Base-by-base conservation (phyloP, 2,113 vertebrate genomes). In the Arvicanthis niloticus region DNA sequence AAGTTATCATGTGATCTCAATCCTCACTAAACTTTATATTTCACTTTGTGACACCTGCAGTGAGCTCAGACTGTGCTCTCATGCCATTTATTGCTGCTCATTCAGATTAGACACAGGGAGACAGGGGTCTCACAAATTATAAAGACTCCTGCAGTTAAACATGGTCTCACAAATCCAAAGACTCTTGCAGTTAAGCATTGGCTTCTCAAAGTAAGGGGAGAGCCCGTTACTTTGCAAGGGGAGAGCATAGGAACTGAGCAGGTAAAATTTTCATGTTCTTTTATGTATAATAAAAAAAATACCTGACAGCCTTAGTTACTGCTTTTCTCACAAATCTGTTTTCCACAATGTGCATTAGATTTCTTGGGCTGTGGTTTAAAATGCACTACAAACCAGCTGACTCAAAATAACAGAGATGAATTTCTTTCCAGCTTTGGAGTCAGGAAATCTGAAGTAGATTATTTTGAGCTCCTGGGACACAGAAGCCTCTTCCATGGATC, bases 371-470 rank as follows among this genome's bases (percentile, higher is more conserved):
- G 10, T 12, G 9, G 3, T 81, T 81, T n/a, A 22, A 53, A 56
- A 21, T 78, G 78, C 17, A 81, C 51, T 56, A 56, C 34, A 56
- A 56, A 56, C 51, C 40, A 37, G 22, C 19, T 58, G 10, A 12
- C 37, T 58, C 9, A 81, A 3, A 37, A n/a, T 11, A 58, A 81
- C 34, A 56, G 0, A 13, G 78, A 58, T n/a, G 12, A 81, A 22
- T 58, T 58, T n/a, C 31, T 9, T 58, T 2, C 9, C 4, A 21
- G 0, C 0, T 58, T 58, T n/a, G 10, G 31, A 58, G 4, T 9
- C 9, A 81, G 34, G 37, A 81, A 56, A 19, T 81, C 34, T 56
- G 78, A 81, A n/a, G 5, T 19, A 37, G 31, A 80, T 22, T 1
- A 58, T 19, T 6, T 78, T 78, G 45, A 78, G 29, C 7, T 78